These are phyloP conservation scores for Riparia riparia DNA, from an alignment of 2,113 vertebrate species.

Conservation along the genomic window DNA sequence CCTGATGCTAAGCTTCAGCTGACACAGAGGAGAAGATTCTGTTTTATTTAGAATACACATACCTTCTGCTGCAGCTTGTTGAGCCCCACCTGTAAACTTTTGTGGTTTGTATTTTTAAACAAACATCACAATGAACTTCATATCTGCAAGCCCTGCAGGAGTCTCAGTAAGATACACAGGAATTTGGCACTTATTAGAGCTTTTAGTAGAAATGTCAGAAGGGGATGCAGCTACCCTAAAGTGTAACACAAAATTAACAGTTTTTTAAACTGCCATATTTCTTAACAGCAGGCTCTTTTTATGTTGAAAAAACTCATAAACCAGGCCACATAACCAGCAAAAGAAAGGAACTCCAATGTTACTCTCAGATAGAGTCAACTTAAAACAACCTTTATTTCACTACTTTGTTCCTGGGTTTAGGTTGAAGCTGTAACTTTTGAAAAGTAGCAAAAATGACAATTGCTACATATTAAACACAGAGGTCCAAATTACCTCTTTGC, in stretches of 20 bases:
- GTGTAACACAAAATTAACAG: constrained; percentile 32
- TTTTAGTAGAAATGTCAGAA: constrained; percentile 42
- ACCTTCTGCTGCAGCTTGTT: neutral
- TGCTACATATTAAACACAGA: neutral
- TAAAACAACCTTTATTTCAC: neutral
- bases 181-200: constrained; percentile 45
- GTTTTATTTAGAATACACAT: neutral
- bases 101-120: neutral
- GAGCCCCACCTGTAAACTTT: neutral
- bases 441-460: neutral
- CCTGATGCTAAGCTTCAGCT: neutral
- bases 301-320: neutral
- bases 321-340: neutral
- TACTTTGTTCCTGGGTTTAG: neutral
- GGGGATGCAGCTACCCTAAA: neutral
- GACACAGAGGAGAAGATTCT: neutral
- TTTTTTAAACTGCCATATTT: constrained; percentile 41
- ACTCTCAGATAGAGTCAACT: neutral
- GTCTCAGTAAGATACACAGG: neutral
- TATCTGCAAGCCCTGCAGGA: neutral
- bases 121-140: constrained; percentile 5
- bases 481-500: neutral
- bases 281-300: constrained; percentile 3
- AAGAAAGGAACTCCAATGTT: neutral
- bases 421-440: neutral